Base-by-base conservation (phyloP, 1,140 invertebrate species). In the Harlomillsia oculata region DNA sequence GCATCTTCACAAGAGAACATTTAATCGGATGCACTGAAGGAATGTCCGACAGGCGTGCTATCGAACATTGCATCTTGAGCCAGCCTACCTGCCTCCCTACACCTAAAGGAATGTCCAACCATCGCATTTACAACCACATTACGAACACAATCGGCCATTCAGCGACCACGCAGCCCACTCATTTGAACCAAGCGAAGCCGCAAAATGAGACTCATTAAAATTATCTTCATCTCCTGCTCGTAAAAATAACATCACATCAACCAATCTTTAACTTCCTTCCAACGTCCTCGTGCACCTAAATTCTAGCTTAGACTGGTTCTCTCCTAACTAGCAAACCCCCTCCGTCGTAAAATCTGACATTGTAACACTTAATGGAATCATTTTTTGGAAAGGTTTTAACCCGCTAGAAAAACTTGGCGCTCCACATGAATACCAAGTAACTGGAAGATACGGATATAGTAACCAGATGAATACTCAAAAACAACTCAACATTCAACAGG, bases 151-250 rank as follows among this genome's bases (percentile, higher is more conserved):
- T n/a, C n/a, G n/a, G n/a, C n/a, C n/a, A n/a, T n/a, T n/a, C n/a
- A n/a, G n/a, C n/a, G n/a, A n/a, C n/a, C n/a, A n/a, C n/a, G n/a
- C n/a, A n/a, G n/a, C n/a, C n/a, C n/a, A n/a, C n/a, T n/a, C n/a
- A n/a, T n/a, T n/a, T n/a, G n/a, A n/a, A n/a, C n/a, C n/a, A n/a
- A 48, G 45, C 45, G 34, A 48, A 48, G 45, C 45, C 45, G 45
- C 45, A 48, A 48, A 48, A 48, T 48, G n/a, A 48, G 45, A 20
- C 45, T 48, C 45, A 48, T 48, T 48, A 48, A 48, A 48, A 48
- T 48, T 48, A 48, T 48, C 45, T 48, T 30, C 30, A 48, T 48
- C 45, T 48, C 45, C 28, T n/a, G 34, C 28, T 48, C 29, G 45
- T 48, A 48, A 48, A 48, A 48, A 48, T 48, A 48, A 48, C 45